Evolutionary conservation across 2,888 invertebrate genomes (phyloP).

Genomic region (Pristionchus fissidentatus): DNA sequence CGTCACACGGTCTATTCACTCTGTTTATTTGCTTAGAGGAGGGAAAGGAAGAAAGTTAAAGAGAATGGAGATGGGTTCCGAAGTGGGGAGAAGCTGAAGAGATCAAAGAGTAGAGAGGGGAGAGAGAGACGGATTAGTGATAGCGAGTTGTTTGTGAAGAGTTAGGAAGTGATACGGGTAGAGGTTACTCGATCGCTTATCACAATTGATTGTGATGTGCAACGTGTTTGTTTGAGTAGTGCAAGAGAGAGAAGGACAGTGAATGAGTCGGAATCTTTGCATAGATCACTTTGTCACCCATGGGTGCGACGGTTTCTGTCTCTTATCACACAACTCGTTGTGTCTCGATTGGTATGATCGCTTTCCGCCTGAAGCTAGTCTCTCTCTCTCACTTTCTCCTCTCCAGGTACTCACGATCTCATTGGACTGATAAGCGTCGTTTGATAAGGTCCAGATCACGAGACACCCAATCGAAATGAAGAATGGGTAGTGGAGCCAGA

Average conservation of each 20-base stretch:
- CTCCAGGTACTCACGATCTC: conserved; percentile 35
- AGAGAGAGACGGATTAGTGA: background rate
- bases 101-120: background rate
- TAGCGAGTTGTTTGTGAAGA: conserved; percentile 15
- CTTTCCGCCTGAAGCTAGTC: conserved; percentile 1
- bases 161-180: background rate
- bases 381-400: conserved; percentile 1
- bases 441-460: conserved; percentile 13
- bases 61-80: background rate
- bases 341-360: no score
- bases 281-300: no score
- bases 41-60: conserved; percentile 12
- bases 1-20: conserved; percentile 30
- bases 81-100: background rate
- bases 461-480: background rate
- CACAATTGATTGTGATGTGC: conserved; percentile 22
- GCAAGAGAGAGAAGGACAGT: background rate
- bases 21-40: conserved; percentile 30
- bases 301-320: no score
- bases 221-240: background rate
- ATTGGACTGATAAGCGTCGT: conserved; percentile 29
- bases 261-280: no score
- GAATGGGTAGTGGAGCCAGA: background rate
- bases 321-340: no score
- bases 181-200: conserved; percentile 21